Evolutionary conservation across 2,888 invertebrate genomes (phyloP).

Genomic region (Rhamnusium bicolor): DNA sequence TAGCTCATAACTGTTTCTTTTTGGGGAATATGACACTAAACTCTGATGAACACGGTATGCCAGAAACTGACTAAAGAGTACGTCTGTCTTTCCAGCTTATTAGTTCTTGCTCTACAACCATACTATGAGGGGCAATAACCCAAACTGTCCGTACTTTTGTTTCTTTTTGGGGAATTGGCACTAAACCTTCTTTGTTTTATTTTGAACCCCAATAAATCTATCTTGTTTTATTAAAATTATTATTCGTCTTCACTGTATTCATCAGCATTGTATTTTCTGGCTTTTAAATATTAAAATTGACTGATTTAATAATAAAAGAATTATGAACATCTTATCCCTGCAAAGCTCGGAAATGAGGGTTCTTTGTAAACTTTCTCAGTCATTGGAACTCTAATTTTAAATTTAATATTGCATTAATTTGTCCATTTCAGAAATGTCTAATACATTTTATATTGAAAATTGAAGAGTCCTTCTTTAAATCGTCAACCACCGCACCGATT

Average conservation of each 20-base stretch:
- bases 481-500: slow-evolving; percentile 5
- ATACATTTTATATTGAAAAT: slow-evolving; percentile 24
- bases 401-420: slow-evolving; percentile 26
- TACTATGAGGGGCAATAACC: too few relatives aligned
- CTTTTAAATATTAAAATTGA: slow-evolving; percentile 8
- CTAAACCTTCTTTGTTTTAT: too few relatives aligned
- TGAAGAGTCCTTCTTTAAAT: slow-evolving; percentile 21
- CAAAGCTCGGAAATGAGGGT: slow-evolving; percentile 7
- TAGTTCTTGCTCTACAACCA: too few relatives aligned
- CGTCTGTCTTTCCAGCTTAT: too few relatives aligned
- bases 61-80: too few relatives aligned
- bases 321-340: slow-evolving; percentile 14
- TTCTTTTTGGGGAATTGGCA: too few relatives aligned
- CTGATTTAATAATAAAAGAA: slow-evolving; percentile 24
- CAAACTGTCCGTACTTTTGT: too few relatives aligned
- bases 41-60: too few relatives aligned
- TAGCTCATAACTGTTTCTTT: too few relatives aligned
- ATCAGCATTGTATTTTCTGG: background rate
- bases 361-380: slow-evolving; percentile 23
- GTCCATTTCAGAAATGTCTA: slow-evolving; percentile 12
- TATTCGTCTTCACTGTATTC: background rate
- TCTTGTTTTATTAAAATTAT: background rate
- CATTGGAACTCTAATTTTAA: slow-evolving; percentile 20
- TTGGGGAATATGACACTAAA: too few relatives aligned
- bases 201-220: too few relatives aligned